Base-by-base conservation (phyloP, 2,888 invertebrate species). In the Meliscaeva auricollis region DNA sequence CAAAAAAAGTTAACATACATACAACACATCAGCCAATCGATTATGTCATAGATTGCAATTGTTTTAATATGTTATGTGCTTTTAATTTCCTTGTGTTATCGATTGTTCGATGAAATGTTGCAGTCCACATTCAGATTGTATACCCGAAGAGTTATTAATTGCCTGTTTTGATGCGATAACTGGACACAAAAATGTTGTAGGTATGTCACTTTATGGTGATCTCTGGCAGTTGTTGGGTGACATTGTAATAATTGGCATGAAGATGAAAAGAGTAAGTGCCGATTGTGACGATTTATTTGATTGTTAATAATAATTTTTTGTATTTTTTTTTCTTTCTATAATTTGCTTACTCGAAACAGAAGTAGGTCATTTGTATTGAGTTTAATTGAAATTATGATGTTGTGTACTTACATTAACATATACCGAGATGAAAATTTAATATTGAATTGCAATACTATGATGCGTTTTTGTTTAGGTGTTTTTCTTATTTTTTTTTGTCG, bases 41-140 rank as follows among this genome's bases (percentile, higher is more conserved):
- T 84, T 84, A 84, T 80, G 75, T 84, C 84, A 84, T 72, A 66
- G 70, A 84, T 84, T 84, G 80, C 84, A 75, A 75, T 80, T 84
- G 84, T 80, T 72, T 80, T 75, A 84, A 80, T 64, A 64, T 72
- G 75, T 75, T 84, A 84, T 84, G 84, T 75, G 75, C 84, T 84
- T 84, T 84, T 84, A 84, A 84, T 84, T 84, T 84, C 84, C 84
- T 80, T 72, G 60, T 84, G 75, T 72, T 80, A 76, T 66, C 74
- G 79, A 54, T 56, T 80, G 83, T 74, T 79, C 60, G 74, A 74
- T 70, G 69, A 74, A 58, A 54, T 80, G 66, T 58, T 79, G 73
- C 69, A 68, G 64, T 66, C 56, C 20, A 41, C 4, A 44, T 1
- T 15, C 15, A 44, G 4, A 3, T 26, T 26, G 52, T n/a, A 26